Base-by-base conservation (phyloP, 2,888 invertebrate species). In the Drosophila stalkeri region DNA sequence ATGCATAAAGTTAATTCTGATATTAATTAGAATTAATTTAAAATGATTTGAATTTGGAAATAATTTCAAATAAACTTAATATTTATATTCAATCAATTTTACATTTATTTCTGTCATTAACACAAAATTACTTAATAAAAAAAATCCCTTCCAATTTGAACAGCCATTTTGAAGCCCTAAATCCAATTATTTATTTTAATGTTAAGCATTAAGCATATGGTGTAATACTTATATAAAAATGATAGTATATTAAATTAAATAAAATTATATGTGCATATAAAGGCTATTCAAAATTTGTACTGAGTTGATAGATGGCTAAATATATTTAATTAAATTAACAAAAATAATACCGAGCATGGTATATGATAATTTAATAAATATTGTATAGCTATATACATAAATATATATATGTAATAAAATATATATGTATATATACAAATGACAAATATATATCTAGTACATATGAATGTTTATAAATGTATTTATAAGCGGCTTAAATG, bases 401-500 rank as follows among this genome's bases (percentile, higher is more conserved):
- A 81, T 77, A 67, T 85, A 85, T 83, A 88, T 76, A 51, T 27
- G 18, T n/a, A 47, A 23, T n/a, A 3, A 27, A 7, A 27, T 33
- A 47, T 9, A 51, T 18, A 35, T 63, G 71, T 82, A 81, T 82
- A 64, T 83, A 87, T 85, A 88, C 80, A 47, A 83, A 74, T 46
- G 63, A 64, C 39, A 83, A 76, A 77, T 86, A 82, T 78, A 27
- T 27, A 27, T 27, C 59, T 79, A 77, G 71, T 51, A n/a, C 27
- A 46, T 46, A 63, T 85, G 65, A 77, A 59, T 82, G 83, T 80
- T 86, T 80, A 80, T 83, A 88, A 86, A 72, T 66, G 69, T 88
- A 88, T 39, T 64, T 52, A 67, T 78, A 86, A 86, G 79, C 79
- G 55, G 89, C 89, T 84, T 89, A 74, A 86, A 70, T 85, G 87